Percentiles rank a stretch among this genome's conserved stretches.
These are phyloP conservation scores for Corythornis cristatus DNA, from an alignment of 2,113 vertebrate species.

Conservation along the genomic window DNA sequence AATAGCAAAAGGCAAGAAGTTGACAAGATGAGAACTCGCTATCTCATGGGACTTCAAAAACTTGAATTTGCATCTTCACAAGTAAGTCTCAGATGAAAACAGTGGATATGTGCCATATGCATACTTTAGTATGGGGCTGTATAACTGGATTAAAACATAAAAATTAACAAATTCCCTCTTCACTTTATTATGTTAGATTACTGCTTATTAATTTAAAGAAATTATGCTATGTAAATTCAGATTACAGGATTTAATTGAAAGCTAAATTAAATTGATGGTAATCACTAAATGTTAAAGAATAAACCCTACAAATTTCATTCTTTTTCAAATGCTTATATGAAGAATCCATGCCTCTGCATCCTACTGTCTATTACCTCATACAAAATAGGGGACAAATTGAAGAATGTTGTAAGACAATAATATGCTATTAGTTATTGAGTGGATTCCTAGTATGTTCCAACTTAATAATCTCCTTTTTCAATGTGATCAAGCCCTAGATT, in stretches of 20 bases:
- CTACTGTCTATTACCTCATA: background rate
- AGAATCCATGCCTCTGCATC: background rate
- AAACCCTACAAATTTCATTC: background rate
- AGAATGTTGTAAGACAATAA: background rate
- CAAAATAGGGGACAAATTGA: background rate
- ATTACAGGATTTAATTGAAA: background rate
- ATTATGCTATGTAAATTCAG: background rate
- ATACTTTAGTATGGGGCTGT: background rate
- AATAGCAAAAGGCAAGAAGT: constrained; percentile 86
- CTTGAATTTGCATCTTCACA: constrained; percentile 90
- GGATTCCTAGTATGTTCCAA: background rate
- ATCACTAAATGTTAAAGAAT: background rate
- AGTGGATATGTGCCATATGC: background rate
- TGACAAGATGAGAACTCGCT: constrained; percentile 82
- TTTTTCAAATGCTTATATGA: background rate
- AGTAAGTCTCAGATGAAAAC: constrained; percentile 65
- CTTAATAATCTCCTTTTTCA: background rate
- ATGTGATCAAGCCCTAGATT: background rate
- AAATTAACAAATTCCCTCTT: background rate
- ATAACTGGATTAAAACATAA: background rate
- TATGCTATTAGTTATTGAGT: background rate
- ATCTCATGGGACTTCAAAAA: constrained; percentile 87
- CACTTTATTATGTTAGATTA: background rate
- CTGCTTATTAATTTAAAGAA: background rate
- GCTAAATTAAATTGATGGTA: background rate